Evolutionary conservation across 37 sponge, comb jelly and placozoan species (phyloP).

Genomic region (Theonella swinhoei): DNA sequence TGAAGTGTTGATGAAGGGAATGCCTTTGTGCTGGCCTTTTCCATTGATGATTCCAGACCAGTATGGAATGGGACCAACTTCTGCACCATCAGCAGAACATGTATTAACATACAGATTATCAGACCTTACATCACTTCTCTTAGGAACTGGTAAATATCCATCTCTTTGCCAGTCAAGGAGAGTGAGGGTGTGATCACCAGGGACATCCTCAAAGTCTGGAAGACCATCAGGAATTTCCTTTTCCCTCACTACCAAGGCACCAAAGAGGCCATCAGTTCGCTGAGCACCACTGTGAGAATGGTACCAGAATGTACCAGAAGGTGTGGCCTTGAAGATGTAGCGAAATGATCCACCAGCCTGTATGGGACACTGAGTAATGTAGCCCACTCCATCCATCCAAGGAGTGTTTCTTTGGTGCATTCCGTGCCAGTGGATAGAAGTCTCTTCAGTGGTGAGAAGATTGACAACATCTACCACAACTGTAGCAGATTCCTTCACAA

Average conservation of each 20-base stretch:
- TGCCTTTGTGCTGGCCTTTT: slow-evolving; percentile 44
- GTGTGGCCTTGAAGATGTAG: slow-evolving; percentile 65
- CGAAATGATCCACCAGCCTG: slow-evolving; percentile 39
- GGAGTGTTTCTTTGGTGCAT: slow-evolving; percentile 71
- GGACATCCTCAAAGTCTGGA: slow-evolving; percentile 1
- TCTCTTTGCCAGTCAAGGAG: slow-evolving; percentile 76
- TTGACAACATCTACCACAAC: slow-evolving; percentile 59
- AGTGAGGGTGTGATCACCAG: slow-evolving; percentile 72
- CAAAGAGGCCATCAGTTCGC: slow-evolving; percentile 79
- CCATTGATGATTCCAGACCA: slow-evolving; percentile 88
- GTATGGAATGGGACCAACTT: slow-evolving; percentile 65
- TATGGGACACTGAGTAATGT: slow-evolving; percentile 73
- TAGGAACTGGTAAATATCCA: slow-evolving; percentile 42
- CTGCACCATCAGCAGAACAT: slow-evolving; percentile 46
- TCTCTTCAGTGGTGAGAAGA: slow-evolving; percentile 56
- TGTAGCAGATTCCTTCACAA: slow-evolving; percentile 39
- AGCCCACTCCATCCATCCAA: slow-evolving; percentile 84
- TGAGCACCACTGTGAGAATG: slow-evolving; percentile 83
- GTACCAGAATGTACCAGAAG: slow-evolving; percentile 86
- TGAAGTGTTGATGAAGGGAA: not conserved
- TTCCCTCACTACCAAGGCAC: slow-evolving; percentile 74
- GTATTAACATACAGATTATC: slow-evolving; percentile 7
- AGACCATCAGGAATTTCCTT: not conserved
- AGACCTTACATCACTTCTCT: not conserved
- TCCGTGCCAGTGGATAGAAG: slow-evolving; percentile 88